These are phyloP conservation scores for Linepithema humile DNA, from an alignment of 1,140 invertebrate species.

Conservation along the genomic window DNA sequence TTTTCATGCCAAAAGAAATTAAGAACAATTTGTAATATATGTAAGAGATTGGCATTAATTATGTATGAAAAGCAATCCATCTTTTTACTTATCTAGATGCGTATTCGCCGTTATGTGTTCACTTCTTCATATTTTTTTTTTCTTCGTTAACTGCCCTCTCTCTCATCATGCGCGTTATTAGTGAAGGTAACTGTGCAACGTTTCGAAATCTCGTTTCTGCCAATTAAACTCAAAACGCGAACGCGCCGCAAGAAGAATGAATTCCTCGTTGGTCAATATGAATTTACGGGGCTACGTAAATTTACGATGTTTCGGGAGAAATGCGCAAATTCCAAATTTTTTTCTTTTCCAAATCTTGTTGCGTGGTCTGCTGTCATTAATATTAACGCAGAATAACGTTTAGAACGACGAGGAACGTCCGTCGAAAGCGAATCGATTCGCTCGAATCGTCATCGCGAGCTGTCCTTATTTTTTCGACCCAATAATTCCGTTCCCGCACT, in stretches of 20 bases:
- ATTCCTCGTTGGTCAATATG: constrained; percentile 54
- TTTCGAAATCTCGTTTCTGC: constrained; percentile 64
- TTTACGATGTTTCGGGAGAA: constrained; percentile 1
- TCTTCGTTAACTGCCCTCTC: constrained; percentile 32
- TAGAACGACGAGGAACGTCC: constrained; percentile 30
- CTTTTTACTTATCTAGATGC: background rate
- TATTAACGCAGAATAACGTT: constrained; percentile 25
- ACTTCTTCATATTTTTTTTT: constrained; percentile 30
- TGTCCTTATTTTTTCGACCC: constrained; percentile 50
- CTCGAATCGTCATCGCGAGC: constrained; percentile 55
- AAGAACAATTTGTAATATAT: background rate
- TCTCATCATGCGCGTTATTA: constrained; percentile 50
- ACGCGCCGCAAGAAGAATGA: constrained; percentile 39
- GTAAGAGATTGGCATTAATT: background rate
- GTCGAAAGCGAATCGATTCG: constrained; percentile 62
- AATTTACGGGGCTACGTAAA: background rate
- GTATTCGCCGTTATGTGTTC: background rate
- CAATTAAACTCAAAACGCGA: constrained; percentile 68
- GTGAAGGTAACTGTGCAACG: constrained; percentile 61
- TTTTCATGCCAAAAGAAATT: too few relatives aligned
- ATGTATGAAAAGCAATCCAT: background rate
- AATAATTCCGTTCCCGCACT: constrained; percentile 37
- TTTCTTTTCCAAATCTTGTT: background rate
- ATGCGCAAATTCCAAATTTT: background rate
- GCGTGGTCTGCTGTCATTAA: background rate